Evolutionary conservation across 2,888 invertebrate species (phyloP).

Genomic region (Altica lythri): DNA sequence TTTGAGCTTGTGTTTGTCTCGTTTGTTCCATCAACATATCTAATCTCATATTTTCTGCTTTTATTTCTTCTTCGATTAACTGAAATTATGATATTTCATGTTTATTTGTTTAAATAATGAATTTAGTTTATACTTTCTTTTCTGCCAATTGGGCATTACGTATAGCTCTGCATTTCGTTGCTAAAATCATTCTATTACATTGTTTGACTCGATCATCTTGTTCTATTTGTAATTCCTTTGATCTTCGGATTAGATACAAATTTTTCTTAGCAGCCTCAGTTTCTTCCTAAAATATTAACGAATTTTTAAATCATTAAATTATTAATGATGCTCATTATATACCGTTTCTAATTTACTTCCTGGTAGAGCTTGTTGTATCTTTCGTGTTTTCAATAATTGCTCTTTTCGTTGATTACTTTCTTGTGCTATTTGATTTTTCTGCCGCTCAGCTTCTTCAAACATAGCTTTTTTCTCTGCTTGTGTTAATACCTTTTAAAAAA

Average conservation of each 20-base stretch:
- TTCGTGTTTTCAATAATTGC: constrained; percentile 44
- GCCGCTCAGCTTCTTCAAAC: constrained; percentile 56
- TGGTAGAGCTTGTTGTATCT: constrained; percentile 42
- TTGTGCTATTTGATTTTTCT: constrained; percentile 59
- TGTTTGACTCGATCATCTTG: constrained; percentile 70
- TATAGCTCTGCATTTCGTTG: constrained; percentile 84
- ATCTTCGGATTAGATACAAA: constrained; percentile 59
- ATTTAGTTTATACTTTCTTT: constrained; percentile 49
- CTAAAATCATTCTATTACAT: constrained; percentile 78
- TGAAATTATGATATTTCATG: constrained; percentile 39
- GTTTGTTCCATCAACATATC: constrained; percentile 75
- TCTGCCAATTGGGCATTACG: constrained; percentile 82
- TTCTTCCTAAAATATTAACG: constrained; percentile 53
- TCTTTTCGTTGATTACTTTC: constrained; percentile 65
- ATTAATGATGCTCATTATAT: constrained; percentile 5
- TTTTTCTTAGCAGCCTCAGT: constrained; percentile 59
- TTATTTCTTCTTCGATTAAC: constrained; percentile 62
- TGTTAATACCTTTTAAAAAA: constrained; percentile 51
- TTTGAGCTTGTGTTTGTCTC: constrained; percentile 62
- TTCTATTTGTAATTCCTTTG: constrained; percentile 61
- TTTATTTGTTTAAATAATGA: neutral
- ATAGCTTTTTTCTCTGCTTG: constrained; percentile 57
- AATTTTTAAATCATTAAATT: too few relatives aligned
- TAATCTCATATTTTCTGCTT: constrained; percentile 63
- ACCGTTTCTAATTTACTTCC: constrained; percentile 43